phyloP scores from a whole-genome alignment of 1,140 invertebrate species.

The Doryteuthis pealeii region DNA sequence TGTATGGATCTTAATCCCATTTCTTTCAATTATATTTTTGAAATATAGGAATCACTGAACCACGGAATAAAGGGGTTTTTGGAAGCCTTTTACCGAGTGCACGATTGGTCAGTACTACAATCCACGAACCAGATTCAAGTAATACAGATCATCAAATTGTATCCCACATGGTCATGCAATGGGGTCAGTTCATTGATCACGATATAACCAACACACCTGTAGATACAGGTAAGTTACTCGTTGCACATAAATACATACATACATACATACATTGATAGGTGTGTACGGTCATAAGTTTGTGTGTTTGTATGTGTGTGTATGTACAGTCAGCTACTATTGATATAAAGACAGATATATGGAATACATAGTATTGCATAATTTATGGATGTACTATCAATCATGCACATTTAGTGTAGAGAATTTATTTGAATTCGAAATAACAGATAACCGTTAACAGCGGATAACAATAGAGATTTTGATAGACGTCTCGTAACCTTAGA shows the following conservation, averaged over 20 bases:
- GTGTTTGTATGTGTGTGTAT: neutral
- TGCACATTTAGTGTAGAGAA: too few relatives aligned
- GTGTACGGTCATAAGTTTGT: neutral
- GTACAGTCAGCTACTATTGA: neutral
- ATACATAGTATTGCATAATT: neutral
- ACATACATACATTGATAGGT: neutral
- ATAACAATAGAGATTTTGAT: too few relatives aligned
- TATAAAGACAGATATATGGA: neutral
- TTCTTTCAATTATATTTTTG: neutral
- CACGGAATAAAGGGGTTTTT: constrained; percentile 20
- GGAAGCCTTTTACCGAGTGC: constrained; percentile 28
- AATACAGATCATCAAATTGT: too few relatives aligned
- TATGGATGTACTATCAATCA: too few relatives aligned
- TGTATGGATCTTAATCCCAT: neutral
- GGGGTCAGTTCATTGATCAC: constrained; percentile 96
- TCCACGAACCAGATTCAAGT: constrained; percentile 20
- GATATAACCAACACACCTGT: constrained; percentile 67
- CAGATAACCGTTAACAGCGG: too few relatives aligned
- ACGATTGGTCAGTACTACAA: constrained; percentile 26
- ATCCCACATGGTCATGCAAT: constrained; percentile 89
- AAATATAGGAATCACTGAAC: neutral
- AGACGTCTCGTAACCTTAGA: too few relatives aligned
- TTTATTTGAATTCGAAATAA: too few relatives aligned
- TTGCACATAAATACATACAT: too few relatives aligned
- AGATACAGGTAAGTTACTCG: constrained; percentile 28